A percentile compares a stretch with the other conserved stretches of the same genome.
Conservation (phyloP, 2,797 vertebrate genomes). For the Platyrinchus mystaceus region DNA sequence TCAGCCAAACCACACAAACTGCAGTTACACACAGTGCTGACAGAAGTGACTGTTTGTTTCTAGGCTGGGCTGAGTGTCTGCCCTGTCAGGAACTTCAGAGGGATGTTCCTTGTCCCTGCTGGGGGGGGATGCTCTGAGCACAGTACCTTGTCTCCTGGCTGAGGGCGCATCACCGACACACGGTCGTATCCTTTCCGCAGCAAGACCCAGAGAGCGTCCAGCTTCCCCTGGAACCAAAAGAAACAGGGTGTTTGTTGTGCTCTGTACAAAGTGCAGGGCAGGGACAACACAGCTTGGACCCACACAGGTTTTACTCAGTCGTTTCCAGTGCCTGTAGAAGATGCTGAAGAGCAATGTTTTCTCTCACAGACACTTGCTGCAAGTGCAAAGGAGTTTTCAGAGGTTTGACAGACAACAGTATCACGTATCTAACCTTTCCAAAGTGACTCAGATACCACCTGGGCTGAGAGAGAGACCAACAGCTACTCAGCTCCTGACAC, state of each 20-base stretch:
- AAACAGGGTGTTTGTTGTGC: not conserved
- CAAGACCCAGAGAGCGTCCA: constrained; percentile 94
- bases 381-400: not conserved
- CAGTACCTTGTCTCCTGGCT: constrained; percentile 95
- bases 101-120: not conserved
- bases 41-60: not conserved
- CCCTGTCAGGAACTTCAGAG: not conserved
- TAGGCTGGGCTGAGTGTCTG: not conserved
- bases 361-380: not conserved
- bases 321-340: not conserved
- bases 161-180: constrained; percentile 96
- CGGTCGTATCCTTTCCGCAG: constrained; percentile 93
- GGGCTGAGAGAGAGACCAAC: not conserved
- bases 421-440: not conserved
- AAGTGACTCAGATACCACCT: not conserved
- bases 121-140: not conserved
- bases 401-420: not conserved
- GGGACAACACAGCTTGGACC: not conserved
- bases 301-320: no score
- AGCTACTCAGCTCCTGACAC: not conserved
- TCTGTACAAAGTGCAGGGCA: not conserved
- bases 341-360: not conserved
- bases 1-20: not conserved
- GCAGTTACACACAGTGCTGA: not conserved
- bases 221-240: constrained; percentile 82